These are phyloP conservation scores for Chelon auratus DNA, from an alignment of 2,797 vertebrate genomes.

Conservation along the genomic window DNA sequence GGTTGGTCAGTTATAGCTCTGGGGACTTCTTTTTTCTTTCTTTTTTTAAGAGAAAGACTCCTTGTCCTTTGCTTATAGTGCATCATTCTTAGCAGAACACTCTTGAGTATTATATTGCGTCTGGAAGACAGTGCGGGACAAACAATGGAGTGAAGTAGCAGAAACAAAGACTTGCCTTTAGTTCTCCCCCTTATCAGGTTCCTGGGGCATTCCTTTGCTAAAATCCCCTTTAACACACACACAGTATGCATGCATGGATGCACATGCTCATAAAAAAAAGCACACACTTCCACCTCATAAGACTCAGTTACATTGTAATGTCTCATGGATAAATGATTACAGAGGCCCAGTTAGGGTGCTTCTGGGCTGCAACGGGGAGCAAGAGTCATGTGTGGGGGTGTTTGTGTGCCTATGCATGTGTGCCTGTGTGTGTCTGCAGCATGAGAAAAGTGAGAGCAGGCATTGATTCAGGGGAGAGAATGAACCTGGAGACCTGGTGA, in stretches of 20 bases:
- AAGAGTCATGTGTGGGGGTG: slow-evolving; percentile 57
- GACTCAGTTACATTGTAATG: slow-evolving; percentile 78
- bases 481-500: slow-evolving; percentile 78
- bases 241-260: slow-evolving; percentile 35
- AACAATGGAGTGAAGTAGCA: slow-evolving; percentile 69
- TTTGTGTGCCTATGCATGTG: slow-evolving; percentile 36
- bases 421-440: slow-evolving; percentile 39
- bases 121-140: slow-evolving; percentile 64
- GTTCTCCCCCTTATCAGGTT: slow-evolving; percentile 73
- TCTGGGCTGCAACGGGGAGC: slow-evolving; percentile 58
- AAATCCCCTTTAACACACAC: slow-evolving; percentile 61
- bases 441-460: slow-evolving; percentile 72
- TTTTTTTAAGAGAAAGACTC: slow-evolving; percentile 24
- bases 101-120: slow-evolving; percentile 68
- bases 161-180: slow-evolving; percentile 75
- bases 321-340: slow-evolving; percentile 83
- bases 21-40: slow-evolving; percentile 20
- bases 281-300: slow-evolving; percentile 62
- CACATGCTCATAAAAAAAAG: slow-evolving; percentile 32
- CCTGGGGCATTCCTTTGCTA: slow-evolving; percentile 70
- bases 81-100: slow-evolving; percentile 33
- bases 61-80: slow-evolving; percentile 40
- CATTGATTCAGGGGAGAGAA: slow-evolving; percentile 76
- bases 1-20: slow-evolving; percentile 14
- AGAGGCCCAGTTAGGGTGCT: slow-evolving; percentile 82